Evolutionary conservation across 2,113 vertebrate genomes (phyloP).

Genomic region (Puntigrus tetrazona): DNA sequence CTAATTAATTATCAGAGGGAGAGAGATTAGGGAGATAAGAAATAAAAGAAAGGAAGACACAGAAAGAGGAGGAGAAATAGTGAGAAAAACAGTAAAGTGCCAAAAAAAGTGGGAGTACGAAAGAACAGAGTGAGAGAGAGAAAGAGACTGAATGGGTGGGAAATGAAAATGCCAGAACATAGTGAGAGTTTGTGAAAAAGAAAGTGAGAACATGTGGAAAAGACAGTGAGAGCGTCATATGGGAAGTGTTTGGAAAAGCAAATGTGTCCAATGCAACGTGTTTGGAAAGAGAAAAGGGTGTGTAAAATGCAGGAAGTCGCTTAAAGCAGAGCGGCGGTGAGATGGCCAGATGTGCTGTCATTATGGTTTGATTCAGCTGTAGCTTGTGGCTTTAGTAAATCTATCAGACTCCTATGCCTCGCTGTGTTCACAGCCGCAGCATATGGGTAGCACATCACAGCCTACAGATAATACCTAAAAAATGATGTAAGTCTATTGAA

Average conservation of each 20-base stretch:
- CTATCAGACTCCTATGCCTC: not conserved
- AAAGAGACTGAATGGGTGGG: not conserved
- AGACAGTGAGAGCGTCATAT: not conserved
- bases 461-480: constrained; percentile 51
- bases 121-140: not conserved
- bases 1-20: constrained; percentile 49
- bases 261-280: not conserved
- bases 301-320: not conserved
- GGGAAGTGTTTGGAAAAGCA: not conserved
- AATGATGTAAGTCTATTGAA: constrained; percentile 70
- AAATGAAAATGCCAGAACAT: not conserved
- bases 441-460: constrained; percentile 52
- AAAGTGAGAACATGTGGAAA: not conserved
- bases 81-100: not conserved
- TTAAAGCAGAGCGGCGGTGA: not conserved
- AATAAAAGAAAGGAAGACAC: constrained; percentile 9
- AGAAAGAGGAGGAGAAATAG: not conserved
- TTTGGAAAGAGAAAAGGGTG: not conserved
- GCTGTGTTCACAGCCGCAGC: constrained; percentile 32
- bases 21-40: constrained; percentile 26
- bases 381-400: constrained; percentile 20
- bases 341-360: not conserved
- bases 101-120: not conserved
- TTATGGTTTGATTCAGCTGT: not conserved
- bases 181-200: not conserved